Conservation (phyloP, 2,888 invertebrate species). For the Drosophila mimetica region DNA sequence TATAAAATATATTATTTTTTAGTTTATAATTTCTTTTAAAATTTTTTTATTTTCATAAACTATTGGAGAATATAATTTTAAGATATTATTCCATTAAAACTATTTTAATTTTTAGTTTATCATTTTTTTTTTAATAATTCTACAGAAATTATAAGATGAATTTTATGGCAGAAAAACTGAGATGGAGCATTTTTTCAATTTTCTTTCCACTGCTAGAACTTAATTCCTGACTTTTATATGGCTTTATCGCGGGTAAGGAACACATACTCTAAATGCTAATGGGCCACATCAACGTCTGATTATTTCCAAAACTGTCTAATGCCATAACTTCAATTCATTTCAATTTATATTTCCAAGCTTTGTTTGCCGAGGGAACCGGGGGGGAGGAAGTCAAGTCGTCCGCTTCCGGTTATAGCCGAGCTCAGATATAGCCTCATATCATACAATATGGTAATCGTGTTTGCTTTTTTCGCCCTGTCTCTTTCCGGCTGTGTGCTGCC, state of each 20-base stretch:
- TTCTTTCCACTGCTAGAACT: not conserved
- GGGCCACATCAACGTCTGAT: slow-evolving; percentile 67
- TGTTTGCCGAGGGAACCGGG: slow-evolving; percentile 34
- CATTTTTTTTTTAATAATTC: no score
- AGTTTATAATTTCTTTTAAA: no score
- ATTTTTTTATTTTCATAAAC: no score
- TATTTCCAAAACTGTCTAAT: slow-evolving; percentile 75
- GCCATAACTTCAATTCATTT: slow-evolving; percentile 81
- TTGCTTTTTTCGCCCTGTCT: slow-evolving; percentile 53
- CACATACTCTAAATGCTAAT: slow-evolving; percentile 52
- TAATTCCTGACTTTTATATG: slow-evolving; percentile 4
- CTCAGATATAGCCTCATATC: slow-evolving; percentile 55
- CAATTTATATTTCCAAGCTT: slow-evolving; percentile 72
- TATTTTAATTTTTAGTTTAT: no score
- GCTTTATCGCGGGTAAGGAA: not conserved
- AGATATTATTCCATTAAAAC: no score
- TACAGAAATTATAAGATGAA: no score
- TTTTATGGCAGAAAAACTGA: no score
- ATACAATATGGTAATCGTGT: slow-evolving; percentile 73
- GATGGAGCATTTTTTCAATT: not conserved
- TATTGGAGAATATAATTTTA: no score
- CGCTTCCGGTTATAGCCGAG: slow-evolving; percentile 59
- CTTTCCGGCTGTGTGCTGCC: slow-evolving; percentile 42
- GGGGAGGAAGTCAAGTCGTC: slow-evolving; percentile 20
- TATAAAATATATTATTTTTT: not conserved